phyloP scores from a whole-genome alignment of 2,797 vertebrate species.

The Hirundo rustica region DNA sequence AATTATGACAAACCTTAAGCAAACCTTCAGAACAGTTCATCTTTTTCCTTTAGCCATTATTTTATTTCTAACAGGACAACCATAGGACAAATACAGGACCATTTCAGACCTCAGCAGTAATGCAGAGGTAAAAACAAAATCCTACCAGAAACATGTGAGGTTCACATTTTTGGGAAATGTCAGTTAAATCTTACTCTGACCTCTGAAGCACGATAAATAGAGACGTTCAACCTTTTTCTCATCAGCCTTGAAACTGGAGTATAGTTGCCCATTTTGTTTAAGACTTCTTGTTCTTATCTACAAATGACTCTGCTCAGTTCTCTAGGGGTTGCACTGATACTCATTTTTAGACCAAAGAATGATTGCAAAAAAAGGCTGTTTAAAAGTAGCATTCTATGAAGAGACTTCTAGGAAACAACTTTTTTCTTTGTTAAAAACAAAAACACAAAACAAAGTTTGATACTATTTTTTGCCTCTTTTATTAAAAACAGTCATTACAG shows the following conservation, averaged over 20 bases:
- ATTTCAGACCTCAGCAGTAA: neutral
- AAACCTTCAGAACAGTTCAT: neutral
- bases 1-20: neutral
- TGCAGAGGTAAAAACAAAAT: neutral
- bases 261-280: neutral
- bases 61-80: neutral
- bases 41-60: neutral
- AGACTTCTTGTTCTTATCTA: neutral
- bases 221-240: neutral
- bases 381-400: neutral
- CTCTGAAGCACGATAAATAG: neutral
- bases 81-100: neutral
- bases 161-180: neutral
- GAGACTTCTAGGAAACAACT: neutral
- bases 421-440: neutral
- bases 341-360: neutral
- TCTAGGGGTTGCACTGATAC: neutral
- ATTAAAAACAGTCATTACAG: conserved; percentile 28
- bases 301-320: neutral
- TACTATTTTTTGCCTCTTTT: neutral
- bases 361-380: neutral
- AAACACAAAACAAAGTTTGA: neutral
- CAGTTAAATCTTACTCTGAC: neutral
- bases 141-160: neutral
- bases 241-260: neutral